Evolutionary conservation across 2,888 invertebrate species (phyloP).

Genomic region (Sisyra nigra): DNA sequence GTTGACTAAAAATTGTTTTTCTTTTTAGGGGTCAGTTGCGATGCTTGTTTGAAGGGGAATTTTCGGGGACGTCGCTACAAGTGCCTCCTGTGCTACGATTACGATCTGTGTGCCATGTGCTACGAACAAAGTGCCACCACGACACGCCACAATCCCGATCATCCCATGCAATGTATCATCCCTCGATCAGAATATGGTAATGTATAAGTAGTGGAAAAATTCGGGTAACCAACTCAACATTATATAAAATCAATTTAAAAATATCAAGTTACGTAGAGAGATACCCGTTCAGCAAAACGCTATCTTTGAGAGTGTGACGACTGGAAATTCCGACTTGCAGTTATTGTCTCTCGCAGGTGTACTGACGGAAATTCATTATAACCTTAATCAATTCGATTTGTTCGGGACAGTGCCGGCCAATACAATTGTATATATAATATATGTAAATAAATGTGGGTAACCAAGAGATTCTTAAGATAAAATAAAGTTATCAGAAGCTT

Average conservation of each 20-base stretch:
- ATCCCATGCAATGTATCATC: constrained; percentile 98
- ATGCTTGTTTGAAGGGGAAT: constrained; percentile 96
- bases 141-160: constrained; percentile 86
- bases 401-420: too few relatives aligned
- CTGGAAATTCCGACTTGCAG: too few relatives aligned
- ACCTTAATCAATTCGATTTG: too few relatives aligned
- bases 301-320: too few relatives aligned
- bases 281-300: too few relatives aligned
- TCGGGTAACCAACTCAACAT: neutral
- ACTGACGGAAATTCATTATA: too few relatives aligned
- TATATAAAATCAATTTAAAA: neutral
- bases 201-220: neutral
- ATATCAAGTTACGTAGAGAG: too few relatives aligned
- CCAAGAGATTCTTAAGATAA: too few relatives aligned
- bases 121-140: constrained; percentile 85
- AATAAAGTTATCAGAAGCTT: too few relatives aligned
- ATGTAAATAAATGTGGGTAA: too few relatives aligned
- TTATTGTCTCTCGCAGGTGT: too few relatives aligned
- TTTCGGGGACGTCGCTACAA: constrained; percentile 96
- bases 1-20: neutral
- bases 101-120: constrained; percentile 94
- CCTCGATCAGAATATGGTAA: constrained; percentile 90
- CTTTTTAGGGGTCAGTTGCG: constrained; percentile 89
- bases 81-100: constrained; percentile 98
- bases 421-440: too few relatives aligned